phyloP scores from a whole-genome alignment of 23 tunicate genomes.

The Aplidium turbinatum region DNA sequence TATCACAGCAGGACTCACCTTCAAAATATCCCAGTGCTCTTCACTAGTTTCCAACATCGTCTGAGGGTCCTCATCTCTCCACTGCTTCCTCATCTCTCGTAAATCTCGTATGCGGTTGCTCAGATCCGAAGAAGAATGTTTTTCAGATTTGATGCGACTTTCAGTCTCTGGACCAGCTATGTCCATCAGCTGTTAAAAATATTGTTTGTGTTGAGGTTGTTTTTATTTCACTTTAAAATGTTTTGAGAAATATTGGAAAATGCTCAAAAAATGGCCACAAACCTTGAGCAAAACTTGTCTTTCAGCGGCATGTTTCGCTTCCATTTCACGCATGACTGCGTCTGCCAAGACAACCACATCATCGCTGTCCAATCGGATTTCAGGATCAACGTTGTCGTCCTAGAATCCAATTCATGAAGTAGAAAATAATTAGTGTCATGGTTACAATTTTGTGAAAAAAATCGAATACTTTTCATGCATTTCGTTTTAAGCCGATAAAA shows the following conservation, averaged over 20 bases:
- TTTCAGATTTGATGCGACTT: slow-evolving; percentile 35
- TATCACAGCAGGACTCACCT: no score
- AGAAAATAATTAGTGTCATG: no score
- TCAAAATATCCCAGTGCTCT: slow-evolving; percentile 69
- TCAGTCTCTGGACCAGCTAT: slow-evolving; percentile 40
- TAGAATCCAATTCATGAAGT: no score
- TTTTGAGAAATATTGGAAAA: no score
- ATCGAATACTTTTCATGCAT: no score
- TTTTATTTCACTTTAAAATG: no score
- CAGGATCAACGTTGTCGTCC: slow-evolving; percentile 3
- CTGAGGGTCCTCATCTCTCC: slow-evolving; percentile 77
- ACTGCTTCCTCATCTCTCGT: slow-evolving; percentile 63
- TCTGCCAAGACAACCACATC: slow-evolving; percentile 65
- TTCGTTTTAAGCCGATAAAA: no score
- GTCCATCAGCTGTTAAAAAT: slow-evolving; percentile 64
- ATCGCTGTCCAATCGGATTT: slow-evolving; percentile 43
- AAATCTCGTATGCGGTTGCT: slow-evolving; percentile 46
- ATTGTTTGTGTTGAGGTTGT: no score
- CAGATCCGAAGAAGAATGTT: slow-evolving; percentile 11
- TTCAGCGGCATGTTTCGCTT: slow-evolving; percentile 73
- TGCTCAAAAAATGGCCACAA: no score
- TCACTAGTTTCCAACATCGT: slow-evolving; percentile 53
- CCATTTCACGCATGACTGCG: slow-evolving; percentile 70
- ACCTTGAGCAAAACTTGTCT: slow-evolving; percentile 60
- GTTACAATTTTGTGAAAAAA: no score